Base-by-base conservation (phyloP, 2,888 invertebrate genomes). In the Atherix ibis region DNA sequence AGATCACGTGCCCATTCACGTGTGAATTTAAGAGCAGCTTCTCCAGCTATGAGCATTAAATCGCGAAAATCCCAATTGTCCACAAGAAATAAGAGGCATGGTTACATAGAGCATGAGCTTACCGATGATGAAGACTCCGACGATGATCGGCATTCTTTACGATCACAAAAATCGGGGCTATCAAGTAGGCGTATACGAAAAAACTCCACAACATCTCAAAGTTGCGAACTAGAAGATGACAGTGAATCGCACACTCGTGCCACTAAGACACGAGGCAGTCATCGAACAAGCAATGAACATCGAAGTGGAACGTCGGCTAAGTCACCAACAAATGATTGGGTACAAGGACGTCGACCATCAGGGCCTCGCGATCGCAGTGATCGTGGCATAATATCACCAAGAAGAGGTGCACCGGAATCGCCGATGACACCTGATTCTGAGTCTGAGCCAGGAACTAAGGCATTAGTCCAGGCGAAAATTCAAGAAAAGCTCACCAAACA, bases 1-100 rank as follows among this genome's bases (percentile, higher is more conserved):
- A 30, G 61, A 51, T 42, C 67, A 48, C 66, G 72, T 15, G 63
- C 65, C 1, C 58, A 66, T 2, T 74, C 76, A 0, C 66, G 76
- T 16, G 61, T 68, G 1, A 70, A 70, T 4, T 74, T 76, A 5
- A 70, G 78, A 5, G 70, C 76, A 3, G 67, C 69, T 0, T 76
- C 76, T 1, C 77, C 77, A 0, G 73, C 80, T 1, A 66, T 73
- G 38, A 81, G 80, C 47, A 49, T 71, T 32, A 71, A 76, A 43
- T 76, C 78, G 3, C 68, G 79, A 19, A 71, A 78, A 43, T 81
- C 82, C 0, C 65, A 74, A 49, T 63, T 66, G 18, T 65, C 71
- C 38, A 64, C 68, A 18, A 64, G 70, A 44, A 65, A 67, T 18
- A 55, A 60, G 35, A 56, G 60, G 31, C 60, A 50, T 36, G 62